Percentiles rank a stretch among this genome's conserved stretches.
phyloP scores from a whole-genome alignment of 2,113 vertebrate species.

The Mormyrus lacerda region DNA sequence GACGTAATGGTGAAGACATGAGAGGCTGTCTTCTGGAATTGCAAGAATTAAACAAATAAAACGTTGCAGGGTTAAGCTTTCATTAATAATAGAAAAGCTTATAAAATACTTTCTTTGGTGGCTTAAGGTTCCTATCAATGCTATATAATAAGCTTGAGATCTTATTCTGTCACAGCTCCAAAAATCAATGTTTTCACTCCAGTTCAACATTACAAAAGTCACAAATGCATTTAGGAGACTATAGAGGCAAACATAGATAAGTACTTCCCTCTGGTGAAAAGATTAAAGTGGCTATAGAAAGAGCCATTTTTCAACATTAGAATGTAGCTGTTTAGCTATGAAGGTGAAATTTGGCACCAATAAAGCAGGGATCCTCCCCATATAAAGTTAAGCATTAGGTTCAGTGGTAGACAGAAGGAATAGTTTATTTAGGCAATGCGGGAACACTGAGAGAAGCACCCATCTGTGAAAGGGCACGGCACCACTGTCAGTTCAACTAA shows the following conservation, averaged over 20 bases:
- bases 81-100: not conserved
- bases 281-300: not conserved
- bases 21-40: not conserved
- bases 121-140: not conserved
- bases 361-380: not conserved
- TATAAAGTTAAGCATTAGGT: not conserved
- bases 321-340: not conserved
- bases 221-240: not conserved
- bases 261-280: not conserved
- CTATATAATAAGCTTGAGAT: not conserved
- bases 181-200: not conserved
- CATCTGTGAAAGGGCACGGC: not conserved
- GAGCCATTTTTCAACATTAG: not conserved
- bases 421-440: not conserved
- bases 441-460: not conserved
- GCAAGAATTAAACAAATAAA: not conserved
- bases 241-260: not conserved
- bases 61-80: not conserved
- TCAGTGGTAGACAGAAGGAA: not conserved
- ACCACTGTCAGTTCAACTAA: not conserved
- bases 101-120: not conserved
- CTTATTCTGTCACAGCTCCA: not conserved
- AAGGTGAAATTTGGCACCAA: not conserved
- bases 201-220: not conserved
- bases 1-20: not conserved